Conservation (phyloP, 2,797 vertebrate genomes). For the Eospalax fontanierii region DNA sequence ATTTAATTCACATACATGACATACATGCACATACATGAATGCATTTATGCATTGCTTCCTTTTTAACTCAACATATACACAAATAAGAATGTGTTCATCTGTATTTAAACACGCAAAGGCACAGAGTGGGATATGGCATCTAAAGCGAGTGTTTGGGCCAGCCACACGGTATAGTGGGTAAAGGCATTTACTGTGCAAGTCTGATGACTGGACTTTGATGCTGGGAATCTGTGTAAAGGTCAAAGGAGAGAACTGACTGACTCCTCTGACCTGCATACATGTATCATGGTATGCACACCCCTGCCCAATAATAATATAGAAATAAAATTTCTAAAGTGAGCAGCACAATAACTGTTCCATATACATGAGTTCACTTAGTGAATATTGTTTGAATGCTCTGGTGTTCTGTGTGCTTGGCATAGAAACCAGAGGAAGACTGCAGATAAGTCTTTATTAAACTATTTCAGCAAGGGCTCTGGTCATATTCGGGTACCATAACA, state of each 20-base stretch:
- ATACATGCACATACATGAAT: not conserved
- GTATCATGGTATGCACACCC: not conserved
- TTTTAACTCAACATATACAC: not conserved
- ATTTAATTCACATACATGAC: not conserved
- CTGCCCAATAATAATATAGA: not conserved
- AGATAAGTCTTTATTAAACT: not conserved
- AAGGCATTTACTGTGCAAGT: not conserved
- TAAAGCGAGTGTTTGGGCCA: not conserved
- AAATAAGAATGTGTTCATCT: not conserved
- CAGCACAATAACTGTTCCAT: not conserved
- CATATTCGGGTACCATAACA: not conserved
- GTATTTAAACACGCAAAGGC: not conserved
- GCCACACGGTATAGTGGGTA: no score
- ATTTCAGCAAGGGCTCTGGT: not conserved
- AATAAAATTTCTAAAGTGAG: not conserved
- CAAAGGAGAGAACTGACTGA: not conserved
- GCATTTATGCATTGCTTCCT: not conserved
- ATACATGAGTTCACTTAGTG: not conserved
- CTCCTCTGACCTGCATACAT: not conserved
- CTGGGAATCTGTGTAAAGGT: no score
- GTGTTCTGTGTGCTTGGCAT: not conserved
- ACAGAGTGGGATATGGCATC: not conserved
- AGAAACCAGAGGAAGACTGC: conserved; percentile 29
- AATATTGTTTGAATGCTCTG: conserved; percentile 4
- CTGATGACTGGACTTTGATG: not conserved